Evolutionary conservation across 2,797 vertebrate genomes (phyloP), one percentile per base, ranked within the genome.

Genomic region (Tympanoctomys barrerae): DNA sequence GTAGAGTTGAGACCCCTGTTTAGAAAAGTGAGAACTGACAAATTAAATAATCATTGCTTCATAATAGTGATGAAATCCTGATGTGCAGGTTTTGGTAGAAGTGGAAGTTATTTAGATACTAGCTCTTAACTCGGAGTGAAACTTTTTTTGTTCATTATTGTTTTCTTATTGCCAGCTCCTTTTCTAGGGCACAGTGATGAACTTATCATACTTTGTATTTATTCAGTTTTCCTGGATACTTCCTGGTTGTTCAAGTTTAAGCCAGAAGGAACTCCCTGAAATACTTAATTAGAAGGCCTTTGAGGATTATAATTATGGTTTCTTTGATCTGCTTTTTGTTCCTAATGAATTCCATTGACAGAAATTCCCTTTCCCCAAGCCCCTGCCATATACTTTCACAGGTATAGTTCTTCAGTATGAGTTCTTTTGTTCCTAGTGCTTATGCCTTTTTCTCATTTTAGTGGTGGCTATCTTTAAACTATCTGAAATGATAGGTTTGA

Each of bases 261-360:
- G 18, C 1, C 9, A 6, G n/a, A 26, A 19, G 26, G 8, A 28
- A 22, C 2, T 16, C 21, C 11, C n/a, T 61, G 42, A 85, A 54
- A 12, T 82, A 59, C 46, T 73, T 78, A 39, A 11, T 80, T 79
- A n/a, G 87, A 91, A 81, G 49, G 0, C 5, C 12, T 86, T 92
- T 70, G 54, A 87, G 6, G 26, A 64, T 68, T 68, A 33, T 79
- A 4, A 19, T 79, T 94, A 9, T 89, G 54, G 2, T 68, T 68
- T 92, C 70, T 84, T 93, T 39, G 49, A 61, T 91, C 24, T 90
- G 73, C 42, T 87, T 77, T 84, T 87, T 86, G 83, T 70, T 77
- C 64, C n/a, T 14, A 87, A 12, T 61, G 2, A 16, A 7, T 93
- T 89, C 16, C 31, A 49, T 66, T 94, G 64, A 42, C 46, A 89